phyloP scores from a whole-genome alignment of 92 coral and sea anemone genomes.

The Porites evermanni region DNA sequence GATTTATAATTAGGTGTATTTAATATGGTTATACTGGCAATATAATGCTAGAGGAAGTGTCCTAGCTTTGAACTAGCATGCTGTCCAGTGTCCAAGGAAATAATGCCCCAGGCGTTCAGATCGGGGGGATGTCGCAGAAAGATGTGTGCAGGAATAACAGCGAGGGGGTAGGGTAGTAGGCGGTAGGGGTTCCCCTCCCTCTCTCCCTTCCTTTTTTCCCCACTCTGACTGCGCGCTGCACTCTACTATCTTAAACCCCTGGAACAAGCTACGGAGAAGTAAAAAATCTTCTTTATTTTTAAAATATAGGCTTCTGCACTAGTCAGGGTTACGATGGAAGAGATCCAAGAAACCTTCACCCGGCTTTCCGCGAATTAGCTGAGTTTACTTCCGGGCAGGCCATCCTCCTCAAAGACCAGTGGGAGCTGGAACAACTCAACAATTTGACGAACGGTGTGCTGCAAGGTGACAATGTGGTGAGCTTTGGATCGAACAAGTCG shows the following conservation, averaged over 20 bases:
- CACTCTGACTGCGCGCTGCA: too few relatives aligned
- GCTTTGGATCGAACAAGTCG: conserved; percentile 58
- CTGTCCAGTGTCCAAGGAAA: too few relatives aligned
- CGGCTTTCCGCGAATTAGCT: conserved; percentile 76
- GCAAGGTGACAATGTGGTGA: conserved; percentile 78
- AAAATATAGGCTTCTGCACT: conserved; percentile 4
- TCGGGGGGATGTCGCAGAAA: too few relatives aligned
- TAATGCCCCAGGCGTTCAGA: too few relatives aligned
- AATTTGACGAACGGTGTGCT: conserved; percentile 78
- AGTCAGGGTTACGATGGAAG: neutral
- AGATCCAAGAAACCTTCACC: conserved; percentile 34
- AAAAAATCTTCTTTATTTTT: neutral
- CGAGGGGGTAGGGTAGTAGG: neutral
- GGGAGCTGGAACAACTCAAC: conserved; percentile 72
- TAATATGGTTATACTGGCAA: too few relatives aligned
- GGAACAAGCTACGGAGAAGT: neutral
- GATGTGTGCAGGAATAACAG: too few relatives aligned
- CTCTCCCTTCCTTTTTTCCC: neutral
- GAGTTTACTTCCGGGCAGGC: conserved; percentile 81
- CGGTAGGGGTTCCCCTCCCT: neutral
- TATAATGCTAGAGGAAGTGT: too few relatives aligned
- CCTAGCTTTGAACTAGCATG: too few relatives aligned
- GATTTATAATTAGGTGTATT: too few relatives aligned
- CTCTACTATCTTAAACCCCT: neutral
- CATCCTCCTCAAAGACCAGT: conserved; percentile 42